These are phyloP conservation scores for Artibeus jamaicensis DNA, from an alignment of 2,797 vertebrate species.

Conservation along the genomic window DNA sequence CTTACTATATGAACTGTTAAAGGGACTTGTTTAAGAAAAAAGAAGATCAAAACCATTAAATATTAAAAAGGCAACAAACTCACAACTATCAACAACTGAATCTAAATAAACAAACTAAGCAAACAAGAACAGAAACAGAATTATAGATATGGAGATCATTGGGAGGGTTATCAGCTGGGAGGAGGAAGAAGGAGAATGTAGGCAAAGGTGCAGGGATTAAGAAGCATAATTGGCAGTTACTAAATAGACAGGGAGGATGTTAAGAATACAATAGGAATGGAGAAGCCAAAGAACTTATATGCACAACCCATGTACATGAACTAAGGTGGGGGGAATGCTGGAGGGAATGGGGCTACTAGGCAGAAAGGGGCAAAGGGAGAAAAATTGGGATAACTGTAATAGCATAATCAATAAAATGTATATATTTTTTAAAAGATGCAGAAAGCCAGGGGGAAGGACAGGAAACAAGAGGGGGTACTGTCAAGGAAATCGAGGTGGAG, in stretches of 20 bases:
- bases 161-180: no score
- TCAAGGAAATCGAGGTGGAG: background rate
- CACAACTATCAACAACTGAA: background rate
- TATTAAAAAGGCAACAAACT: background rate
- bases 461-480: background rate
- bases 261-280: background rate
- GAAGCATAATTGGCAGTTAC: background rate
- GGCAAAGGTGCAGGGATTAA: background rate
- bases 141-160: background rate
- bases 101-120: background rate
- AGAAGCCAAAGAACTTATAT: background rate
- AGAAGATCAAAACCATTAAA: background rate
- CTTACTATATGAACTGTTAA: background rate
- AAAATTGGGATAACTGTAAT: background rate
- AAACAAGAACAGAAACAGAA: background rate
- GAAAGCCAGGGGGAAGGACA: background rate
- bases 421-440: background rate
- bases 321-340: background rate
- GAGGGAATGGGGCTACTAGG: background rate
- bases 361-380: background rate
- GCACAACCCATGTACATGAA: background rate
- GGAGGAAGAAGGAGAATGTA: no score
- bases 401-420: background rate
- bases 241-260: background rate
- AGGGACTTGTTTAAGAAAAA: background rate